Percentiles rank a stretch among this genome's conserved stretches.
Conservation (phyloP, 2,797 vertebrate species). For the Phoeniculus purpureus region DNA sequence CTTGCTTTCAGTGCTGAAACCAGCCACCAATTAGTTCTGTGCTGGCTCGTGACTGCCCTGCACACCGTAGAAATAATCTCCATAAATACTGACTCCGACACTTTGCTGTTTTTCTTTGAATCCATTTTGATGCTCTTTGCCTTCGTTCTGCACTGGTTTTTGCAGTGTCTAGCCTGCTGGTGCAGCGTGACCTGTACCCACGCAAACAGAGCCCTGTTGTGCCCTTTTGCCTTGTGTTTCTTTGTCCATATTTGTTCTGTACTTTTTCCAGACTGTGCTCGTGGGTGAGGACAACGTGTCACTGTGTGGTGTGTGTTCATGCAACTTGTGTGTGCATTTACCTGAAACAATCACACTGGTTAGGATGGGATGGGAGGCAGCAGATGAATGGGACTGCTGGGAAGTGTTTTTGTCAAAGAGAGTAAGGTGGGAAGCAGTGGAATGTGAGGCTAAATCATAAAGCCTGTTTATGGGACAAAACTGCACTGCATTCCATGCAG, state of each 20-base stretch:
- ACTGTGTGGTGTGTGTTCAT: no score
- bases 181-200: accelerated
- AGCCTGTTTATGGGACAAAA: neutral
- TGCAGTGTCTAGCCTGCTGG: neutral
- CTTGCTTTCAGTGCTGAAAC: neutral
- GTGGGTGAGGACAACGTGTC: no score
- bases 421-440: neutral
- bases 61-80: accelerated
- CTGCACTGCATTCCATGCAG: neutral
- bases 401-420: neutral
- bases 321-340: no score
- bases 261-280: neutral
- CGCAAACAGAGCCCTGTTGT: neutral
- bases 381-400: neutral
- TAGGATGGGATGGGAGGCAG: neutral
- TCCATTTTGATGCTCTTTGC: neutral
- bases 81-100: accelerated
- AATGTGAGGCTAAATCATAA: neutral
- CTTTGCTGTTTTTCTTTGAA: neutral
- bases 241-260: neutral
- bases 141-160: neutral
- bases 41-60: accelerated
- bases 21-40: neutral
- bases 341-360: neutral
- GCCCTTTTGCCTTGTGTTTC: neutral